Base-by-base conservation (phyloP, 2,113 vertebrate genomes). In the Galeopterus variegatus region DNA sequence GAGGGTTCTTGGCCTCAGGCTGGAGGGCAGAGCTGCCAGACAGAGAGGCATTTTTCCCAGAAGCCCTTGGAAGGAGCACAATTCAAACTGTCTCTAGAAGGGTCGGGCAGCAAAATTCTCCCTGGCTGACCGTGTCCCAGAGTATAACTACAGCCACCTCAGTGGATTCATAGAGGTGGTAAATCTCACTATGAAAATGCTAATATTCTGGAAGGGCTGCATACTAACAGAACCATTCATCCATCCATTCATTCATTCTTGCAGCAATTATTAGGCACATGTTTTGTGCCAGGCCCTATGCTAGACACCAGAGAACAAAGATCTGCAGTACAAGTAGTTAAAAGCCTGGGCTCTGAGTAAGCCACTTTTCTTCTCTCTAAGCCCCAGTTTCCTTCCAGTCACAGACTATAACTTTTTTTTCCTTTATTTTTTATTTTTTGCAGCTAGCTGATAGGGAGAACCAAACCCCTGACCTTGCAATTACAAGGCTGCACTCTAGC, bases 31-130 rank as follows among this genome's bases (percentile, higher is more conserved):
- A 67, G 64, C 86, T 69, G 88, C 91, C 93, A 92, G 69, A 65
- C 75, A 77, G 72, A 90, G 62, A 93, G 80, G 91, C 93, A 28
- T 72, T 92, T 96, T 97, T 95, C 93, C 96, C 95, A 90, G 92
- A 87, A 97, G 58, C 52, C 95, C 60, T 93, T 87, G 96, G 94
- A 97, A 96, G 97, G 56, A 90, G 75, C 91, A 87, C 84, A 90
- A 33, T 58, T 50, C 88, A 92, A 86, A 72, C 80, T 93, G 88
- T 81, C 26, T 85, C 73, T 83, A 80, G 58, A 90, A 82, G 11
- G 62, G 87, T 79, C 87, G 54, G 77, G 26, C 33, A 19, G 70
- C 4, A 2, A 56, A 54, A 33, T 18, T 19, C 60, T 75, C 41
- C 69, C 8, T 64, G 54, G n/a, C 81, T 33, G 62, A 28, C 14